Evolutionary conservation across 2,113 vertebrate species (phyloP).

Genomic region (Oxyruncus cristatus): DNA sequence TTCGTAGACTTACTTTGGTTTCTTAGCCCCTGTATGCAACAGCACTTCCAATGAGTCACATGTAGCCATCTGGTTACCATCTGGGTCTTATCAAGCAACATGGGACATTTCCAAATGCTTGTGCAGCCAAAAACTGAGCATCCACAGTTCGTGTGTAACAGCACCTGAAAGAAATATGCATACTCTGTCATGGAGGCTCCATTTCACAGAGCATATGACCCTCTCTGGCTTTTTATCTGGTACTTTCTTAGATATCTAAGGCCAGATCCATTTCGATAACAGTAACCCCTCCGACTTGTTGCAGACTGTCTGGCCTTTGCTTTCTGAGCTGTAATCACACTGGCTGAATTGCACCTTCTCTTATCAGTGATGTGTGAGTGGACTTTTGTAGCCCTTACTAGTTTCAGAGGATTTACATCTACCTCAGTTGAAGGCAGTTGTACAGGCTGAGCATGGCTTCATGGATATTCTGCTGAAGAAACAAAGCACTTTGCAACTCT

Average conservation of each 20-base stretch:
- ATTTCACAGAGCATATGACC: neutral
- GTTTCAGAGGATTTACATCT: neutral
- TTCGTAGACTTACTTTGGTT: neutral
- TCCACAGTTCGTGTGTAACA: neutral
- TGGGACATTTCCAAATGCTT: slow-evolving; percentile 42
- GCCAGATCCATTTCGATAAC: neutral
- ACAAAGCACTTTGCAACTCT: neutral
- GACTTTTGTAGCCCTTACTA: neutral
- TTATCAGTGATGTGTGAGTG: neutral
- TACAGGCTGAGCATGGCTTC: neutral
- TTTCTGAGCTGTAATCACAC: neutral
- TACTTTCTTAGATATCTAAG: neutral
- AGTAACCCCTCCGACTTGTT: neutral
- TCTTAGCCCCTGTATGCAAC: neutral
- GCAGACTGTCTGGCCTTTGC: neutral
- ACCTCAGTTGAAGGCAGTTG: neutral
- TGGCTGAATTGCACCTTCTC: neutral
- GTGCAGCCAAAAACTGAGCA: slow-evolving; percentile 8
- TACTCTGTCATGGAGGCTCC: neutral
- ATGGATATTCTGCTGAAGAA: neutral
- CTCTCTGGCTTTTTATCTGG: neutral
- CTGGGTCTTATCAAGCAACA: slow-evolving; percentile 17
- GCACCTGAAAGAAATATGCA: slow-evolving; percentile 18
- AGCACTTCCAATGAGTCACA: slow-evolving; percentile 31
- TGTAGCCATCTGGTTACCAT: slow-evolving; percentile 56